Conservation (phyloP, 37 sponge, comb jelly and placozoan species). For the Oscarella lobularis region DNA sequence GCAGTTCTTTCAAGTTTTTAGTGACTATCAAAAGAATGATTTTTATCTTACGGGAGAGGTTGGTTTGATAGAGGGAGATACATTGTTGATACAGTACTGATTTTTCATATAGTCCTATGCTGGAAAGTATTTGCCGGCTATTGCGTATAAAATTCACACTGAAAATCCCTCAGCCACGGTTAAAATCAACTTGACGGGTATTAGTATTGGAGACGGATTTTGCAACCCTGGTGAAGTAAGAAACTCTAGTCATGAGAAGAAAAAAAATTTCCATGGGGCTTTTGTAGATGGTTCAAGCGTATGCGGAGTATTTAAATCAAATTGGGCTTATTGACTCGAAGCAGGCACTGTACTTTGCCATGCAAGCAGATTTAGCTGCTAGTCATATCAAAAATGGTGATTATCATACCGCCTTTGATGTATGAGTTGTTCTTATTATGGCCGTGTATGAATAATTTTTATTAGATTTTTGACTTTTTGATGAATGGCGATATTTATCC, state of each 20-base stretch:
- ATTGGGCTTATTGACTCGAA: constrained; percentile 42
- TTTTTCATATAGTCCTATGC: constrained; percentile 62
- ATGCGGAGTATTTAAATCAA: constrained; percentile 46
- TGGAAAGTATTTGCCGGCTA: constrained; percentile 82
- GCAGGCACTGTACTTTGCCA: constrained; percentile 28
- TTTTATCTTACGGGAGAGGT: constrained; percentile 89
- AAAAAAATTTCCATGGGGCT: not conserved
- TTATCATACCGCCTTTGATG: constrained; percentile 50
- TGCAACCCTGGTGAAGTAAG: constrained; percentile 72
- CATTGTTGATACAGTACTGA: not conserved
- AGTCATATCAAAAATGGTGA: constrained; percentile 19
- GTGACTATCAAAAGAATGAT: constrained; percentile 49
- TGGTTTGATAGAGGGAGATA: not conserved
- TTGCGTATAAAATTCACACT: constrained; percentile 62
- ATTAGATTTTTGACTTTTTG: constrained; percentile 51
- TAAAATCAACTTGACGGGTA: constrained; percentile 60
- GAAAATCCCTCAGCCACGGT: constrained; percentile 12
- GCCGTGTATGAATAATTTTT: not conserved
- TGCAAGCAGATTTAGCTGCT: constrained; percentile 17
- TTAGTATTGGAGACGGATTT: constrained; percentile 75
- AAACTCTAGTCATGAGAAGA: too few species aligned
- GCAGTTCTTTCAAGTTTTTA: constrained; percentile 70
- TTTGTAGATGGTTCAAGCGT: constrained; percentile 37
- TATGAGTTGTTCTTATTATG: constrained; percentile 5
- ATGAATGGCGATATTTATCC: constrained; percentile 66